phyloP scores from a whole-genome alignment of 2,113 vertebrate genomes.

The Takifugu flavidus region DNA sequence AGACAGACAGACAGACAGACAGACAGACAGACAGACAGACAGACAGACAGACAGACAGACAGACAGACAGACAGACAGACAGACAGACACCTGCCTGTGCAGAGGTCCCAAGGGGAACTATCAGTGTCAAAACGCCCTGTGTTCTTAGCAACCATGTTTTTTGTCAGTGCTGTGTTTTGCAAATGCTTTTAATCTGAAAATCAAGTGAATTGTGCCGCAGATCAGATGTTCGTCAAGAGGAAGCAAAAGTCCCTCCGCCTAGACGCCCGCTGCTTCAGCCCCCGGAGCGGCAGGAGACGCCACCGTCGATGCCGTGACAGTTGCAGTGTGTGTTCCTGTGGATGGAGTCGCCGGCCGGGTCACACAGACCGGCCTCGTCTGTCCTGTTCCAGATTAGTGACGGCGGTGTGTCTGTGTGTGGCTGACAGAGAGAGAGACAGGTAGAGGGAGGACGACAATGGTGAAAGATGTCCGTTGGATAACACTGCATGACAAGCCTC shows the following conservation, averaged over 20 bases:
- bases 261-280: constrained; percentile 21
- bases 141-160: background rate
- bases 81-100: too few species aligned
- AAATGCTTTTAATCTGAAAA: constrained; percentile 5
- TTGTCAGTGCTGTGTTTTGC: background rate
- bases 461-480: constrained; percentile 58
- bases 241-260: constrained; percentile 51
- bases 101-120: too few species aligned
- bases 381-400: constrained; percentile 59
- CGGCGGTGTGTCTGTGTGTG: constrained; percentile 56
- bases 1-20: too few species aligned
- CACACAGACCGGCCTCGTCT: constrained; percentile 24
- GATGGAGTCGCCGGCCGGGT: constrained; percentile 37
- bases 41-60: too few species aligned
- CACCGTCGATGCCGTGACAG: constrained; percentile 39
- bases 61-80: too few species aligned
- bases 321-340: constrained; percentile 29
- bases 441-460: constrained; percentile 19
- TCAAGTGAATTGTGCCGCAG: constrained; percentile 4
- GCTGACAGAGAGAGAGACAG: constrained; percentile 41
- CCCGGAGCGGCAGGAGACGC: background rate
- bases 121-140: too few species aligned
- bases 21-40: too few species aligned
- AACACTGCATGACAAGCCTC: constrained; percentile 53
- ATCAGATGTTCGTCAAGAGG: constrained; percentile 25